These are phyloP conservation scores for Otolemur garnettii DNA, from an alignment of 2,113 vertebrate genomes.

Conservation along the genomic window DNA sequence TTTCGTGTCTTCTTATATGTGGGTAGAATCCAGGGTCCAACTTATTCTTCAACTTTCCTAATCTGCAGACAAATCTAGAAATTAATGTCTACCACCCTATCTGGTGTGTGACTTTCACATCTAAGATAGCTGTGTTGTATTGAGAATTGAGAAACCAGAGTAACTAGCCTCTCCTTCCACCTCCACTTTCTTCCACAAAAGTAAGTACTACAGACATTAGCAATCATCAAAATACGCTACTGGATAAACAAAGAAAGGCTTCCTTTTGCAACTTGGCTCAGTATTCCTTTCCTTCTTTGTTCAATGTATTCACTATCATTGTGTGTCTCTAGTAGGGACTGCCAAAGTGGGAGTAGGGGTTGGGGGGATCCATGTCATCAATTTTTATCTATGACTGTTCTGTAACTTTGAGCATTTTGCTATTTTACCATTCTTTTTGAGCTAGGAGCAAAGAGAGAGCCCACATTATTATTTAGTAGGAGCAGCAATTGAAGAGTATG, in stretches of 20 bases:
- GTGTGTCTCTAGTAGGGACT: slow-evolving; percentile 40
- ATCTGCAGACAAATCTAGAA: slow-evolving; percentile 39
- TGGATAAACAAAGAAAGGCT: slow-evolving; percentile 53
- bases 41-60: slow-evolving; percentile 46
- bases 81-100: background rate
- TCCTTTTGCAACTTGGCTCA: slow-evolving; percentile 15
- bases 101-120: background rate
- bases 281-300: slow-evolving; percentile 53
- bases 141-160: background rate
- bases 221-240: slow-evolving; percentile 51
- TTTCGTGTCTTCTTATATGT: slow-evolving; percentile 15
- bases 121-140: background rate
- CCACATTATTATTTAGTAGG: slow-evolving; percentile 76
- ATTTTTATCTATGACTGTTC: slow-evolving; percentile 64
- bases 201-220: slow-evolving; percentile 2
- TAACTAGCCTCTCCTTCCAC: slow-evolving; percentile 35
- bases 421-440: slow-evolving; percentile 79
- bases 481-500: slow-evolving; percentile 62
- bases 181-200: slow-evolving; percentile 32
- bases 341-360: slow-evolving; percentile 2
- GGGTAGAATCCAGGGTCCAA: slow-evolving; percentile 21
- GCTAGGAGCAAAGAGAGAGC: slow-evolving; percentile 65
- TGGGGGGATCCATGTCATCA: slow-evolving; percentile 14
- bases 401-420: slow-evolving; percentile 67
- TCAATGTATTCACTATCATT: slow-evolving; percentile 60